Evolutionary conservation across 2,888 invertebrate genomes (phyloP).

Genomic region (Drepana falcataria): DNA sequence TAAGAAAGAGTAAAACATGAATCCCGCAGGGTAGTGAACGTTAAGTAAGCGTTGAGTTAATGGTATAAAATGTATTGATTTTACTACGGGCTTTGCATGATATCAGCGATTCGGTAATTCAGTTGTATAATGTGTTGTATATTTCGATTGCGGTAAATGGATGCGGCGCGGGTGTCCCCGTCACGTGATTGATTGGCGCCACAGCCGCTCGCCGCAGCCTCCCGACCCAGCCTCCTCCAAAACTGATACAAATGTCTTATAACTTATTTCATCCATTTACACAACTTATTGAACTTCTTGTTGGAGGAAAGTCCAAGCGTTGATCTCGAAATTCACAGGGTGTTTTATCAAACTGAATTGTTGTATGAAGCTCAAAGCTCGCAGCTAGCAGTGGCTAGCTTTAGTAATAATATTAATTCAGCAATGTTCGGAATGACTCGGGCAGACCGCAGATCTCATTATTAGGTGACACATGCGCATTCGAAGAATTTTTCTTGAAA

Average conservation of each 20-base stretch:
- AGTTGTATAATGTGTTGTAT: background rate
- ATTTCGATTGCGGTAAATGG: background rate
- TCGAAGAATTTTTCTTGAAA: background rate
- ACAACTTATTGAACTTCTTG: background rate
- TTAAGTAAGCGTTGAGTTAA: too few species aligned
- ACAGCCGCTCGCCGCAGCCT: slow-evolving; percentile 24
- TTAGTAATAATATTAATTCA: too few species aligned
- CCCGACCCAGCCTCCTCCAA: slow-evolving; percentile 8
- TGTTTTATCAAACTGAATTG: background rate
- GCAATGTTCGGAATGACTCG: too few species aligned
- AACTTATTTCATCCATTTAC: background rate
- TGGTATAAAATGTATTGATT: background rate
- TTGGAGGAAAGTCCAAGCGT: background rate
- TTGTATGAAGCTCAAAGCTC: too few species aligned
- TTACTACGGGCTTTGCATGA: background rate
- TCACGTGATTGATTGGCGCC: slow-evolving; percentile 38
- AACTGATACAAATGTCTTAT: background rate
- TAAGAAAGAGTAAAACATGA: too few species aligned
- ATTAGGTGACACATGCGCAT: slow-evolving; percentile 8
- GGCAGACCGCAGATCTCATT: background rate
- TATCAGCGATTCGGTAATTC: background rate
- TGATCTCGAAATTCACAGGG: background rate
- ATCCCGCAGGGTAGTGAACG: too few species aligned
- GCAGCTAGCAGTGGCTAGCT: too few species aligned
- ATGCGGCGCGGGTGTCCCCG: slow-evolving; percentile 20